phyloP scores from a whole-genome alignment of 2,113 vertebrate species.

The Pteruthius melanotis region DNA sequence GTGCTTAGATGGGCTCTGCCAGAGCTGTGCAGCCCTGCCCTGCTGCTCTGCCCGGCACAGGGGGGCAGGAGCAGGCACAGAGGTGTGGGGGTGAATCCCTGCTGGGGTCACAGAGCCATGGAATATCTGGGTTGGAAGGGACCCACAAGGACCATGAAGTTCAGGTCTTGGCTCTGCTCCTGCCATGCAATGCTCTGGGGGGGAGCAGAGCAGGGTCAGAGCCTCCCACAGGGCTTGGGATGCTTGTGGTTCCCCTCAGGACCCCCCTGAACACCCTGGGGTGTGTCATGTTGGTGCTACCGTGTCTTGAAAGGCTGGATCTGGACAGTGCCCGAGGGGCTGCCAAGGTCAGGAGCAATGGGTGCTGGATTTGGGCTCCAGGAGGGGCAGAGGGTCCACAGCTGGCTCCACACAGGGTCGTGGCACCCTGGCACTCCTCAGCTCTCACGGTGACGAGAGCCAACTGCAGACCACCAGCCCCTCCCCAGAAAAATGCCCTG shows the following conservation, averaged over 20 bases:
- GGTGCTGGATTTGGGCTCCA: background rate
- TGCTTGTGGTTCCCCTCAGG: background rate
- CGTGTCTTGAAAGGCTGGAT: background rate
- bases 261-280: background rate
- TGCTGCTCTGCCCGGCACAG: background rate
- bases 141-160: too few species aligned
- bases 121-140: background rate
- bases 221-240: background rate
- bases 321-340: background rate
- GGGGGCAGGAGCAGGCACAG: background rate
- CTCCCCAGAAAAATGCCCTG: background rate
- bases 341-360: background rate
- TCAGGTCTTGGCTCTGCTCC: background rate
- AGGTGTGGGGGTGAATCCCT: background rate
- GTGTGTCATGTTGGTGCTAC: background rate
- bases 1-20: background rate
- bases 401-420: background rate
- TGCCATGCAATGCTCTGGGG: background rate
- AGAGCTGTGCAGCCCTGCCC: background rate
- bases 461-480: background rate
- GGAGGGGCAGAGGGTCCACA: background rate
- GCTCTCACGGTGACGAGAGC: background rate
- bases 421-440: accelerated
- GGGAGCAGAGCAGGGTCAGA: background rate
- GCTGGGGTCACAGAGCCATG: background rate